phyloP scores from a whole-genome alignment of 2,888 invertebrate genomes.

The Orchestes rusci region DNA sequence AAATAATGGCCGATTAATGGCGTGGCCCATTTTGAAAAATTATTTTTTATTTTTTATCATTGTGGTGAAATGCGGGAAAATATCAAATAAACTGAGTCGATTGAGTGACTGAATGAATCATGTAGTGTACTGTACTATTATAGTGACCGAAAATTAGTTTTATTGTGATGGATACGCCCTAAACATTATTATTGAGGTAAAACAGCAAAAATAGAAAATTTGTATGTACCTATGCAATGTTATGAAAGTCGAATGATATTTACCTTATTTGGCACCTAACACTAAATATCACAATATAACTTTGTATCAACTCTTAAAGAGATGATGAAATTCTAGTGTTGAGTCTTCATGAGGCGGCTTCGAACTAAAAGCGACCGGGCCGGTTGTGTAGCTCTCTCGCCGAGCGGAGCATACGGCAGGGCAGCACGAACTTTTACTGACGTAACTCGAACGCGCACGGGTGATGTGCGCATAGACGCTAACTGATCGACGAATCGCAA shows the following conservation, averaged over 20 bases:
- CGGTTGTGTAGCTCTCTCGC: slow-evolving; percentile 20
- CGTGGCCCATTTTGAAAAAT: neutral
- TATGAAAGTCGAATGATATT: slow-evolving; percentile 25
- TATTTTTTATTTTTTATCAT: neutral
- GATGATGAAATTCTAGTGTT: slow-evolving; percentile 40
- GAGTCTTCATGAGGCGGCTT: slow-evolving; percentile 39
- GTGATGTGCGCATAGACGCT: slow-evolving; percentile 20
- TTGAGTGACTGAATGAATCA: too few relatives aligned
- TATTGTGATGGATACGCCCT: too few relatives aligned
- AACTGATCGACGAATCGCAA: slow-evolving; percentile 32
- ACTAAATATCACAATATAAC: slow-evolving; percentile 44
- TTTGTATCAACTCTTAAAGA: slow-evolving; percentile 39
- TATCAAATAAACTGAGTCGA: too few relatives aligned
- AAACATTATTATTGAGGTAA: too few relatives aligned
- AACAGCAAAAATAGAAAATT: neutral
- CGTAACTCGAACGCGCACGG: slow-evolving; percentile 30
- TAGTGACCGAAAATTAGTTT: too few relatives aligned
- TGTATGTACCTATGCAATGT: too few relatives aligned
- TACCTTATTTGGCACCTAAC: slow-evolving; percentile 47
- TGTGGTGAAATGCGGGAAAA: slow-evolving; percentile 41
- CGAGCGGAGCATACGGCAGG: slow-evolving; percentile 13
- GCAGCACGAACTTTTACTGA: slow-evolving; percentile 27
- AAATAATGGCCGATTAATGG: slow-evolving; percentile 40
- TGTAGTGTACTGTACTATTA: too few relatives aligned
- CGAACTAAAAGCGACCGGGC: slow-evolving; percentile 32